Percentiles rank a stretch among this genome's conserved stretches.
Conservation (phyloP, 92 coral and sea anemone genomes). For the Parazoanthus atlanticus region DNA sequence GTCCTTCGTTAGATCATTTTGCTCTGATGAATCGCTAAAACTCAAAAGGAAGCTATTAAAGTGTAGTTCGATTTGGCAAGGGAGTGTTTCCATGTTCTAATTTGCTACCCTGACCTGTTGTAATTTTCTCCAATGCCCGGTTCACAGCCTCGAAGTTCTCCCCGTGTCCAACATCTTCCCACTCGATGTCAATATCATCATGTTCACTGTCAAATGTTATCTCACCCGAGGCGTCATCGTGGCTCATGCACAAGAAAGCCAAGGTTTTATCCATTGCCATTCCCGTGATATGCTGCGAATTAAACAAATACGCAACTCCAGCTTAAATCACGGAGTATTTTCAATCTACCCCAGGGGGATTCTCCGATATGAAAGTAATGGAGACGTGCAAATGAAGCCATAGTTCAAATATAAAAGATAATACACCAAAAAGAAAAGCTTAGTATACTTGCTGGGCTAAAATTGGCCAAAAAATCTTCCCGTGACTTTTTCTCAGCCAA, state of each 20-base stretch:
- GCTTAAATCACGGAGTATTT: not conserved
- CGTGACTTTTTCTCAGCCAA: too few relatives aligned
- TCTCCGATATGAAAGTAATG: too few relatives aligned
- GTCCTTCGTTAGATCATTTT: too few relatives aligned
- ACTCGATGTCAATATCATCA: constrained; percentile 52
- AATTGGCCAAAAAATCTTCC: too few relatives aligned
- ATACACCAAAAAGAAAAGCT: too few relatives aligned
- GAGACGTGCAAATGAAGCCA: too few relatives aligned
- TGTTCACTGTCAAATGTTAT: constrained; percentile 42
- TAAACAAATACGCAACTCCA: not conserved
- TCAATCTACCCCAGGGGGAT: too few relatives aligned
- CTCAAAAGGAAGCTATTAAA: not conserved
- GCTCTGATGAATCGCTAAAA: too few relatives aligned
- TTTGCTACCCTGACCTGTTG: not conserved
- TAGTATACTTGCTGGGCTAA: too few relatives aligned
- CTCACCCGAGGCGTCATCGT: constrained; percentile 55
- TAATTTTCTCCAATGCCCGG: constrained; percentile 52
- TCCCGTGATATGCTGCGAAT: constrained; percentile 27
- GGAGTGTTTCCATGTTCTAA: too few relatives aligned
- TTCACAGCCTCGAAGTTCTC: constrained; percentile 54
- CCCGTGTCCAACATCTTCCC: constrained; percentile 53
- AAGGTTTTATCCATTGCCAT: constrained; percentile 48
- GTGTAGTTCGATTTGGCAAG: not conserved
- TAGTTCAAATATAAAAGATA: too few relatives aligned
- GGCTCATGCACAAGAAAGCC: constrained; percentile 58